These are phyloP conservation scores for Esox niger DNA, from an alignment of 2,113 vertebrate genomes.

Conservation along the genomic window DNA sequence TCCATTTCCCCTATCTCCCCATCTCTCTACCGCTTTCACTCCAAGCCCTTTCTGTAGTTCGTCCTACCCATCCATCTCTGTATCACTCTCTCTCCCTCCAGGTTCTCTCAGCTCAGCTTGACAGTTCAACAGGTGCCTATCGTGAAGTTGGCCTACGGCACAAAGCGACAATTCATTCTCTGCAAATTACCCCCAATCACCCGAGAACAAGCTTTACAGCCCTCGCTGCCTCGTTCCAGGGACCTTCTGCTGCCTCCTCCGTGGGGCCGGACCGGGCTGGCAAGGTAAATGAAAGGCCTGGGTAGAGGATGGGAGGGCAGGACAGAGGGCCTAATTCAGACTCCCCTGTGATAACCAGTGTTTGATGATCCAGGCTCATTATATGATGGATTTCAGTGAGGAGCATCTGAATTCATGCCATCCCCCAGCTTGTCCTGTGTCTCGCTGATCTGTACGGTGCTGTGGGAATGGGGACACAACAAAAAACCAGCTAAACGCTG, in stretches of 20 bases:
- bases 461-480: slow-evolving; percentile 73
- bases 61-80: slow-evolving; percentile 10
- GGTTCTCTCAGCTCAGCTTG: slow-evolving; percentile 49
- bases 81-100: slow-evolving; percentile 15
- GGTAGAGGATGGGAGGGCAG: slow-evolving; percentile 2
- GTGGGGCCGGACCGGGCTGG: slow-evolving; percentile 7
- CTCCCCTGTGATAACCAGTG: slow-evolving; percentile 62
- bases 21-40: slow-evolving; percentile 14
- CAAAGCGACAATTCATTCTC: slow-evolving; percentile 67
- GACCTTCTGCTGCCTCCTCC: slow-evolving; percentile 43
- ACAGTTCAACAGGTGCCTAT: slow-evolving; percentile 74
- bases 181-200: slow-evolving; percentile 41
- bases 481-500: slow-evolving; percentile 33
- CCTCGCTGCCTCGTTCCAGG: slow-evolving; percentile 49
- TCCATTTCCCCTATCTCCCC: background rate
- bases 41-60: background rate
- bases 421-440: slow-evolving; percentile 53
- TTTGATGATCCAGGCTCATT: slow-evolving; percentile 71
- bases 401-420: slow-evolving; percentile 68
- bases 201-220: slow-evolving; percentile 53
- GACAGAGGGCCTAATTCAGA: slow-evolving; percentile 79
- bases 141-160: slow-evolving; percentile 54
- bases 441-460: slow-evolving; percentile 38
- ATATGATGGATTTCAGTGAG: slow-evolving; percentile 73
- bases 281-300: slow-evolving; percentile 53